Evolutionary conservation across 2,113 vertebrate genomes (phyloP).

Genomic region (Lontra canadensis): DNA sequence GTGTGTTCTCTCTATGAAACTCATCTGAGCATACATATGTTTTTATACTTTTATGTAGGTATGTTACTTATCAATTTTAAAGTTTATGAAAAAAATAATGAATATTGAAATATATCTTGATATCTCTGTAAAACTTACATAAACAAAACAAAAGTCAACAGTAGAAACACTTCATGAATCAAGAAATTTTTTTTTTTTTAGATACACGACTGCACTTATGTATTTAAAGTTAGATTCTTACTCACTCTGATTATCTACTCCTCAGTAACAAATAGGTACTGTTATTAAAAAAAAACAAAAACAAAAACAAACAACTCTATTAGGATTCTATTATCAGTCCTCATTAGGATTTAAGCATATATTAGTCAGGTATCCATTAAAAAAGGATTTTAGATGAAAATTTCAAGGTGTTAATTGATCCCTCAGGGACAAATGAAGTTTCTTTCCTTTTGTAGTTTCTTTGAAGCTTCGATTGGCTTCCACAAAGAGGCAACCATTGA

Average conservation of each 20-base stretch:
- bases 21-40: not conserved
- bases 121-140: not conserved
- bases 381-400: constrained; percentile 63
- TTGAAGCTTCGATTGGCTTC: constrained; percentile 58
- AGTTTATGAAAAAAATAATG: not conserved
- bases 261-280: not conserved
- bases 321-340: constrained; percentile 29
- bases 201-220: not conserved
- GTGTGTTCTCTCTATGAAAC: not conserved
- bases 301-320: not conserved
- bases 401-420: constrained; percentile 67
- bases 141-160: too few relatives aligned
- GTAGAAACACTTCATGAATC: too few relatives aligned
- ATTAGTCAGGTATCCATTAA: constrained; percentile 61
- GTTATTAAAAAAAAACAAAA: not conserved
- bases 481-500: not conserved
- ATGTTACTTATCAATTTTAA: not conserved
- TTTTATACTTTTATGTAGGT: not conserved
- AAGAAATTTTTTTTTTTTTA: not conserved
- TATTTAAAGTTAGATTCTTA: constrained; percentile 12
- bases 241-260: not conserved
- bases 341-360: constrained; percentile 40
- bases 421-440: constrained; percentile 53
- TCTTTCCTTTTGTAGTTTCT: constrained; percentile 56
- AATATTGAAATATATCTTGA: not conserved